Evolutionary conservation across 2,888 invertebrate genomes (phyloP), one percentile per base, ranked within the genome.

Genomic region (Apodemia zela): DNA sequence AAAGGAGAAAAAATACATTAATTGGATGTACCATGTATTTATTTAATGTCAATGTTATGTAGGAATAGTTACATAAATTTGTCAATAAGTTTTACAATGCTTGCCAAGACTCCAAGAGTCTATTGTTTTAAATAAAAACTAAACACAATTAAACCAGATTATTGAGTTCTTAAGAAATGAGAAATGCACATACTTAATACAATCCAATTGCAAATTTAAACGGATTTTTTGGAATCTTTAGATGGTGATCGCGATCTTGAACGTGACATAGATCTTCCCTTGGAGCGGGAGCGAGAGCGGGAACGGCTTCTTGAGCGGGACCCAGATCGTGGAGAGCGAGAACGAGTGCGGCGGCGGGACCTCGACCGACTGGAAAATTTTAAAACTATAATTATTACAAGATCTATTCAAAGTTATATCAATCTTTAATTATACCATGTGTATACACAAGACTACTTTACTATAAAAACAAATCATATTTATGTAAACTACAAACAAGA

Each of bases 321-420:
- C 49, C 93, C 91, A 1, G 92, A 92, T 67, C 90, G 89, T 67
- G 92, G 76, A 69, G 92, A 86, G 72, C 93, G 93, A 18, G 95
- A 95, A 64, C 94, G 93, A 66, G 94, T 94, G 73, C 94, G 93
- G 59, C 91, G 87, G 63, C 90, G 89, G 29, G 95, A 95, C 73
- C 94, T 93, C 70, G 95, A 95, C 25, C 94, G 93, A 71, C 91
- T 91, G 89, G 17, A 69, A 80, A 77, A 69, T 79, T 67, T 69
- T 65, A 61, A 61, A 15, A 42, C 63, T 61, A 63, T 33, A 57
- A 38, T 61, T n/a, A 54, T 35, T n/a, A 61, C 15, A 45, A 10
- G n/a, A 25, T 17, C 25, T 11, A 7, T n/a, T 29, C 10, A n/a
- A 60, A 13, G 45, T 29, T 63, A 29, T 21, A 13, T 17, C 38